phyloP scores from a whole-genome alignment of 2,113 vertebrate species.

The Harpagus bidentatus region DNA sequence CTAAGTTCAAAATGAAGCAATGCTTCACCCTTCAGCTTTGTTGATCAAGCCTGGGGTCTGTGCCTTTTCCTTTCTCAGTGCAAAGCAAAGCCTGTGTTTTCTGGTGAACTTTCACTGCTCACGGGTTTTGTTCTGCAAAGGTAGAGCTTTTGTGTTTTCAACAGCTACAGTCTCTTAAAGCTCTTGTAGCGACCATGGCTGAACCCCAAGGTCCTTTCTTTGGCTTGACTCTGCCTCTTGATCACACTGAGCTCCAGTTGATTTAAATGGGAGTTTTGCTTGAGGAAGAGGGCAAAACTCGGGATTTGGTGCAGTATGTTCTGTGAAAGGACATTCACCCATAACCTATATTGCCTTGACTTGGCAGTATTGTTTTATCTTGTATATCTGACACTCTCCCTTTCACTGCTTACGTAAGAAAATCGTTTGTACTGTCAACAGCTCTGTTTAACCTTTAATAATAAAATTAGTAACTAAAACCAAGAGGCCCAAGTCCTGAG shows the following conservation, averaged over 20 bases:
- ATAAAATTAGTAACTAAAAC: conserved; percentile 53
- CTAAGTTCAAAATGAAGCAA: neutral
- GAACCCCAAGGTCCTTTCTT: neutral
- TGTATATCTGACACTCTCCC: conserved; percentile 28
- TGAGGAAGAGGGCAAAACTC: neutral
- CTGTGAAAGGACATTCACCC: conserved; percentile 25
- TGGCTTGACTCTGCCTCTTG: neutral
- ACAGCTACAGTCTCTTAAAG: neutral
- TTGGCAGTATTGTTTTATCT: conserved; percentile 56
- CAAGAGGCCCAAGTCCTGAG: conserved; percentile 12
- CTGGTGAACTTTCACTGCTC: neutral
- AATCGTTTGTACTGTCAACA: conserved; percentile 64
- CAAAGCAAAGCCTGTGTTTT: neutral
- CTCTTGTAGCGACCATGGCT: neutral
- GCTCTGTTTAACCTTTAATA: conserved; percentile 62
- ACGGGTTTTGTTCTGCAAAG: neutral
- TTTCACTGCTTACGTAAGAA: conserved; percentile 57
- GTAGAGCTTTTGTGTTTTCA: neutral
- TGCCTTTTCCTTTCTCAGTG: neutral
- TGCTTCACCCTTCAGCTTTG: neutral
- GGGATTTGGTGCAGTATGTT: conserved; percentile 11
- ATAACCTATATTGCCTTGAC: conserved; percentile 41
- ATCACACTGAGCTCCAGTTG: neutral
- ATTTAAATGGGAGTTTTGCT: neutral
- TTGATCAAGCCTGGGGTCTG: neutral